Evolutionary conservation across 2,113 vertebrate species (phyloP).

Genomic region (Barbus barbus): DNA sequence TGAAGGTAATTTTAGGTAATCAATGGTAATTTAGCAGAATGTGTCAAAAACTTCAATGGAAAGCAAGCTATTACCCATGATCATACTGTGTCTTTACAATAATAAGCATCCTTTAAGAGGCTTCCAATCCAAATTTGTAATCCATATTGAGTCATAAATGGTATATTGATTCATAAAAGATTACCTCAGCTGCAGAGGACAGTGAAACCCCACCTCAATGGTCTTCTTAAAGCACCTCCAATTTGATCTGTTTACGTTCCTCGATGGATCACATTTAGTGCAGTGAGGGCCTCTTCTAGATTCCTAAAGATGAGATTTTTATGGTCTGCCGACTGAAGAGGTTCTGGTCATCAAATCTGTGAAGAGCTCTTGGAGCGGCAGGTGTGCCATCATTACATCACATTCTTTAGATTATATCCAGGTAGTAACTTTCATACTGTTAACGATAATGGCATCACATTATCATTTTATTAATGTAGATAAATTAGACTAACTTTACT

Average conservation of each 20-base stretch:
- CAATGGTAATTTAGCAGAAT: neutral
- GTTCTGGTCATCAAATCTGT: conserved; percentile 38
- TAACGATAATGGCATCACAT: neutral
- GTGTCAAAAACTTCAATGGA: no score
- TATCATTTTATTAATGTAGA: neutral
- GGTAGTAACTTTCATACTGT: neutral
- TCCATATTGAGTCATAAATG: neutral
- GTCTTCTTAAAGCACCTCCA: neutral
- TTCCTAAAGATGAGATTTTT: conserved; percentile 27
- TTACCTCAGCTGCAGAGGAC: no score
- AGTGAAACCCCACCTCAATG: neutral
- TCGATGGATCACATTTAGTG: conserved; percentile 35
- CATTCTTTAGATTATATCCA: neutral
- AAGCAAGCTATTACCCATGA: conserved; percentile 17
- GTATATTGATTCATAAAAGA: neutral
- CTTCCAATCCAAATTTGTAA: neutral
- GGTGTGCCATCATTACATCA: conserved; percentile 22
- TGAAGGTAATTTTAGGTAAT: neutral
- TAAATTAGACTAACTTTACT: neutral
- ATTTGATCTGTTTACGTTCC: neutral
- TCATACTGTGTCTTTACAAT: neutral
- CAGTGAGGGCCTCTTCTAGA: conserved; percentile 21
- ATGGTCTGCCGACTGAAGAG: conserved; percentile 4
- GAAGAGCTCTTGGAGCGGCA: neutral
- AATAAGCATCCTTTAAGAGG: neutral